A percentile compares a stretch with the other conserved stretches of the same genome.
phyloP scores from a whole-genome alignment of 2,888 invertebrate species.

The Drosophila anomalata region DNA sequence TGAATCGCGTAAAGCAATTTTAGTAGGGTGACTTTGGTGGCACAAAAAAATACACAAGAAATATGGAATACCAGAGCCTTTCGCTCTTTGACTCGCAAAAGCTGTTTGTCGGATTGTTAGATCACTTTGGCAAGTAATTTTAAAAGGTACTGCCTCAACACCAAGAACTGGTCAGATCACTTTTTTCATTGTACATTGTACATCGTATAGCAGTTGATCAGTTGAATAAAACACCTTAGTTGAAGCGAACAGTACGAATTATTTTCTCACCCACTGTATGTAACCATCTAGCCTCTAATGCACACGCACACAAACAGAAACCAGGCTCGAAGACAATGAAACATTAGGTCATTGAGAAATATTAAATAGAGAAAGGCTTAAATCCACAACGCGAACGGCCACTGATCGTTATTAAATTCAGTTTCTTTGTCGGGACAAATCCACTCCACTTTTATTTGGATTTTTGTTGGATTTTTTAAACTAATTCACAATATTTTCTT shows the following conservation, averaged over 20 bases:
- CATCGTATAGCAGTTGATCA: conserved; percentile 8
- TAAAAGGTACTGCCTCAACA: conserved; percentile 21
- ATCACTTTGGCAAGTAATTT: conserved; percentile 39
- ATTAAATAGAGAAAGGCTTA: conserved; percentile 36
- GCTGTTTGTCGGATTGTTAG: conserved; percentile 8
- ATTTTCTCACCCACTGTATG: conserved; percentile 42
- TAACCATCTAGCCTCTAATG: conserved; percentile 32
- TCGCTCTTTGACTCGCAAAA: conserved; percentile 5
- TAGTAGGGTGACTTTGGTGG: conserved; percentile 20
- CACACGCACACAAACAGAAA: conserved; percentile 20
- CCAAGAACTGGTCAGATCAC: conserved; percentile 42
- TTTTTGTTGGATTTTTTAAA: not conserved
- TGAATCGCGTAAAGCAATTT: conserved; percentile 23
- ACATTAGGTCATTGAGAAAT: conserved; percentile 45
- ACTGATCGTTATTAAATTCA: conserved; percentile 16
- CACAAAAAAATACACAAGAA: not conserved
- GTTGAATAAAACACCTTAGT: conserved; percentile 3
- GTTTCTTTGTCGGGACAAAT: conserved; percentile 19
- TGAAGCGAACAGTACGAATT: conserved; percentile 17
- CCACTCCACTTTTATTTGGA: conserved; percentile 9
- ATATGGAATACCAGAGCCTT: conserved; percentile 18
- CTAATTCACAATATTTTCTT: conserved; percentile 2
- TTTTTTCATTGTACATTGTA: conserved; percentile 10
- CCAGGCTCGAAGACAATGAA: conserved; percentile 26
- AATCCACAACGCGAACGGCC: not conserved